A percentile compares a stretch with the other conserved stretches of the same genome.
Evolutionary conservation across 2,888 invertebrate species (phyloP).

Genomic region (Xylophagus ater): DNA sequence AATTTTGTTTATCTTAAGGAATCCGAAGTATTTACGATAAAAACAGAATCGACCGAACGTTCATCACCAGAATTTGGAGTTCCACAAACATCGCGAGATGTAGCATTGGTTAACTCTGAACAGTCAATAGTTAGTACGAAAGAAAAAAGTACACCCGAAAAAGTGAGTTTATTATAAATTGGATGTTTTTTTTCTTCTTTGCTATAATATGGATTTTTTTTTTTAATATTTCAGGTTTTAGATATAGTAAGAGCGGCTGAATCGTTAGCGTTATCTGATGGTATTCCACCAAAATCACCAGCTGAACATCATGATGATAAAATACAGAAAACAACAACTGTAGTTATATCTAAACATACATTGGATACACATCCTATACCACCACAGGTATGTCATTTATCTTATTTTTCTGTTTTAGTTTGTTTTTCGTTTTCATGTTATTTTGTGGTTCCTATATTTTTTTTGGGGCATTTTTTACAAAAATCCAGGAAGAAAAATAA

Average conservation of each 20-base stretch:
- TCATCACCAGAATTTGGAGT: conserved; percentile 18
- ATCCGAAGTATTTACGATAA: conserved; percentile 35
- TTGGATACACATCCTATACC: conserved; percentile 46
- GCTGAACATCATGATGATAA: conserved; percentile 49
- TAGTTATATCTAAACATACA: conserved; percentile 90
- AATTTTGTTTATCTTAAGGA: conserved; percentile 24
- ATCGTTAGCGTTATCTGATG: conserved; percentile 52
- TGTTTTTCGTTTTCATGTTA: no score
- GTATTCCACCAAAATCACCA: conserved; percentile 62
- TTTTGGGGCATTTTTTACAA: no score
- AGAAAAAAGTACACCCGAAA: conserved; percentile 74
- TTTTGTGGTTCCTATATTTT: no score
- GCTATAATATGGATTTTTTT: conserved; percentile 8
- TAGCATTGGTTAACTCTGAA: conserved; percentile 27
- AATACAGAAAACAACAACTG: conserved; percentile 75
- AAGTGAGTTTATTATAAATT: conserved; percentile 35
- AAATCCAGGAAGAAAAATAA: no score
- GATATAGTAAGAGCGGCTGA: conserved; percentile 86
- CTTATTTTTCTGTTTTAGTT: background rate
- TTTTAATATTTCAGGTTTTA: conserved; percentile 49
- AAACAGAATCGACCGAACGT: conserved; percentile 25
- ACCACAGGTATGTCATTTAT: conserved; percentile 40
- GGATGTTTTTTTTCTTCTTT: conserved; percentile 6
- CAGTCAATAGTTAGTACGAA: conserved; percentile 47
- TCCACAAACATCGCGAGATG: conserved; percentile 26